Evolutionary conservation across 2,888 invertebrate genomes (phyloP), one percentile per base, ranked within the genome.

Genomic region (Adelphocoris suturalis): DNA sequence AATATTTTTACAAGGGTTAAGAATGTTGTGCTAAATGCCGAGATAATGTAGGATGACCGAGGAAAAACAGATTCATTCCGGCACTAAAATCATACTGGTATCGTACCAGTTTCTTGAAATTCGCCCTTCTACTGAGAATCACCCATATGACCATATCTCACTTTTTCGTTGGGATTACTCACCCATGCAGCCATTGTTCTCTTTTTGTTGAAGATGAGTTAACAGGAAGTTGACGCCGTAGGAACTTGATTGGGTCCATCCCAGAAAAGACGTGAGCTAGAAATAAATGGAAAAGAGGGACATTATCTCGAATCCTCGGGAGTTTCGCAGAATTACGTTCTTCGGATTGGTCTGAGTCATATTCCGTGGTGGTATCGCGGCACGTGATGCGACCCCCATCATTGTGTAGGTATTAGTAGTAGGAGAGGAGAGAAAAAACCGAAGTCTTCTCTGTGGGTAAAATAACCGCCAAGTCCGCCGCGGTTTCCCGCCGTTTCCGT

Each of bases 401-500:
- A 7, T 52, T 11, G 5, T 0, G 68, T 23, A 68, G 68, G 61
- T n/a, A n/a, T n/a, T n/a, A n/a, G n/a, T n/a, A n/a, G n/a, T n/a
- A n/a, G n/a, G n/a, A 2, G 61, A 52, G 52, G 52, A 16, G 14
- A n/a, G n/a, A 16, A 57, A 2, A 68, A 68, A 23, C 5, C 23
- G 19, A 68, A 23, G 19, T 68, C 23, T 9, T 68, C 68, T 68
- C 19, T 27, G 27, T 68, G 23, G n/a, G 23, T 12, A 23, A 68
- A 68, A 68, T 23, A 7, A 68, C 68, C 23, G 23, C 68, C 23
- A 68, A 68, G 23, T 27, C 23, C 23, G 68, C 23, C 68, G 11
- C 12, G 68, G 68, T 68, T 68, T 68, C 68, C 68, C 68, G 68
- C 68, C 68, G 19, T 68, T 68, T 68, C 23, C 68, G 68, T 68